These are phyloP conservation scores for Drosophila antonietae DNA, from an alignment of 2,888 invertebrate species.

Conservation along the genomic window DNA sequence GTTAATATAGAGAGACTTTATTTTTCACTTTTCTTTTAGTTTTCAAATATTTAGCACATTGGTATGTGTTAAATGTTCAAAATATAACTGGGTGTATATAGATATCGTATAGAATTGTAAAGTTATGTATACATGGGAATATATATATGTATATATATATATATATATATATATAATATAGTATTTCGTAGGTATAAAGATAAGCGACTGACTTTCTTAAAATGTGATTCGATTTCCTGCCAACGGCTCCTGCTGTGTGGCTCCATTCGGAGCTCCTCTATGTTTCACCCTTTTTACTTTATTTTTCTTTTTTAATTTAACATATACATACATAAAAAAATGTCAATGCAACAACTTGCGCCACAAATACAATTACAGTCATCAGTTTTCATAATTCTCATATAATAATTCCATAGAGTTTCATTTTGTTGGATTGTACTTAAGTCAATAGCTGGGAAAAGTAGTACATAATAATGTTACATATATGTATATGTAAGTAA, in stretches of 20 bases:
- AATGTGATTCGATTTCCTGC: conserved; percentile 35
- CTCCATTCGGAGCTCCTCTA: conserved; percentile 9
- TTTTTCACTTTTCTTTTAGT: conserved; percentile 70
- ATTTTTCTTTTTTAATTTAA: conserved; percentile 19
- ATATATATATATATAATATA: conserved; percentile 22
- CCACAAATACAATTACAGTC: conserved; percentile 57
- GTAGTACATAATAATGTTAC: conserved; percentile 32
- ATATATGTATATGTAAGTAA: conserved; percentile 17
- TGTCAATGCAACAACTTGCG: conserved; percentile 58
- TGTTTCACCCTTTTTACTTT: conserved; percentile 42
- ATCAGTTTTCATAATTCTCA: conserved; percentile 61
- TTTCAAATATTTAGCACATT: conserved; percentile 61
- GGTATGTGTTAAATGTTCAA: conserved; percentile 53
- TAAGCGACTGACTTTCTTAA: conserved; percentile 53
- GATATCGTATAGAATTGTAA: conserved; percentile 59
- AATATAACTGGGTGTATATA: conserved; percentile 69
- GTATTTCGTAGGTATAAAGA: conserved; percentile 24
- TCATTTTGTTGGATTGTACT: conserved; percentile 50
- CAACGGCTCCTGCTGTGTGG: conserved; percentile 18
- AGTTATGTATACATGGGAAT: conserved; percentile 55
- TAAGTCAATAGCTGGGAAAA: conserved; percentile 47
- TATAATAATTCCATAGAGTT: conserved; percentile 41
- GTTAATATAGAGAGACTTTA: conserved; percentile 82
- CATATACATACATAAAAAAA: conserved; percentile 49
- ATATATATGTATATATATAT: conserved; percentile 32